phyloP scores from a whole-genome alignment of 2,888 invertebrate genomes.

The Leistus spinibarbis region DNA sequence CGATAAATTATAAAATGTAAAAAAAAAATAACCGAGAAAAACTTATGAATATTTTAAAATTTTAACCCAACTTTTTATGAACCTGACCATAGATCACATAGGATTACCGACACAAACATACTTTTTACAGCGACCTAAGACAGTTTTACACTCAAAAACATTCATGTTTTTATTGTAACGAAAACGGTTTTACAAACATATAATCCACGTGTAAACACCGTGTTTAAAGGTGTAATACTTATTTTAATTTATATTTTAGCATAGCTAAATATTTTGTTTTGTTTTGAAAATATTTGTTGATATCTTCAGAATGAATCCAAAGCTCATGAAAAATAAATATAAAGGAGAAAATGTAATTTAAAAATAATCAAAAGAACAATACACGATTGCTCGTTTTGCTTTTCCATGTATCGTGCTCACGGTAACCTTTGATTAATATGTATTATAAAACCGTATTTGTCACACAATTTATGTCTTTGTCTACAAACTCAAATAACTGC shows the following conservation, averaged over 20 bases:
- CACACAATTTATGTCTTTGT: no score
- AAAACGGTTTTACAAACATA: background rate
- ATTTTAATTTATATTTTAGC: background rate
- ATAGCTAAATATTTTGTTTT: background rate
- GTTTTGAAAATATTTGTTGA: background rate
- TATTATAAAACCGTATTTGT: no score
- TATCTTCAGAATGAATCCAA: no score
- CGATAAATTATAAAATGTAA: conserved; percentile 27
- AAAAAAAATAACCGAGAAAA: no score
- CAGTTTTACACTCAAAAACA: conserved; percentile 20
- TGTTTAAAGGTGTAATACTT: background rate
- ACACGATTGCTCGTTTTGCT: no score
- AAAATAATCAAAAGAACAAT: no score
- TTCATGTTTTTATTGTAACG: background rate
- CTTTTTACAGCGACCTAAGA: background rate
- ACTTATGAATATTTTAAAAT: conserved; percentile 15
- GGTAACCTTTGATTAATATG: no score
- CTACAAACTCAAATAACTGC: no score
- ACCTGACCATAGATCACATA: conserved; percentile 32
- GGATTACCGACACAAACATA: conserved; percentile 18
- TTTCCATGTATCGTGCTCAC: no score
- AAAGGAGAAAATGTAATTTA: no score
- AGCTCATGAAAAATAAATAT: no score
- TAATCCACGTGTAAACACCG: background rate
- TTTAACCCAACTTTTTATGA: conserved; percentile 30